Evolutionary conservation across 2,888 invertebrate species (phyloP).

Genomic region (Petrolisthes manimaculis): DNA sequence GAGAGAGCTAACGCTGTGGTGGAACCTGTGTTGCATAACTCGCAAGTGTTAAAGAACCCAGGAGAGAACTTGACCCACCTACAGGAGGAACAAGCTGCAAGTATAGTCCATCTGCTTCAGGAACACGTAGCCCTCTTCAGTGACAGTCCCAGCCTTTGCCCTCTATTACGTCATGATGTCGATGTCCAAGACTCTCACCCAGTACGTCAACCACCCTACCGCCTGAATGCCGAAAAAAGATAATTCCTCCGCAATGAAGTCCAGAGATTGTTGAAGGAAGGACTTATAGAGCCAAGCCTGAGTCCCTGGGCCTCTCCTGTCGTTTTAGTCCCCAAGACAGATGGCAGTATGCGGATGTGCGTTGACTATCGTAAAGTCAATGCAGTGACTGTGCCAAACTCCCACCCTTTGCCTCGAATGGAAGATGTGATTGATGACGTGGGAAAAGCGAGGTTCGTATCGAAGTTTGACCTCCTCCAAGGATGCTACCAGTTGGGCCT

Average conservation of each 20-base stretch:
- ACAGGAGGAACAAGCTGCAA: too few relatives aligned
- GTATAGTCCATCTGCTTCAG: too few relatives aligned
- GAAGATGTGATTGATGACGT: not conserved
- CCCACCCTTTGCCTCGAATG: not conserved
- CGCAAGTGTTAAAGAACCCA: too few relatives aligned
- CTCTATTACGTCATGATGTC: too few relatives aligned
- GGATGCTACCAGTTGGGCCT: not conserved
- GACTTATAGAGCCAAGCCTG: not conserved
- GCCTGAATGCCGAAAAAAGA: conserved; percentile 6
- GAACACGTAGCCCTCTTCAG: too few relatives aligned
- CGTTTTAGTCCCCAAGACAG: not conserved
- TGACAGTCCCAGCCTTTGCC: too few relatives aligned
- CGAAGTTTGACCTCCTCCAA: not conserved
- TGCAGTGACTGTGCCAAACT: not conserved
- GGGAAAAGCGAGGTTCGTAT: not conserved
- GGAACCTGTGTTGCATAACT: too few relatives aligned
- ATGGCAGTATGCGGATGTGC: not conserved
- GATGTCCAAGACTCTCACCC: not conserved
- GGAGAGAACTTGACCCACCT: too few relatives aligned
- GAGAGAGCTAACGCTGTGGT: too few relatives aligned
- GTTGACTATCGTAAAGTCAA: not conserved
- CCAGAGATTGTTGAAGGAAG: not conserved
- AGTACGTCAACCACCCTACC: conserved; percentile 17
- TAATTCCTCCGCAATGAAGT: not conserved
- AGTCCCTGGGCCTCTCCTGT: conserved; percentile 5